Percentiles rank a stretch among this genome's conserved stretches.
Evolutionary conservation across 2,113 vertebrate species (phyloP).

Genomic region (Talpa occidentalis): DNA sequence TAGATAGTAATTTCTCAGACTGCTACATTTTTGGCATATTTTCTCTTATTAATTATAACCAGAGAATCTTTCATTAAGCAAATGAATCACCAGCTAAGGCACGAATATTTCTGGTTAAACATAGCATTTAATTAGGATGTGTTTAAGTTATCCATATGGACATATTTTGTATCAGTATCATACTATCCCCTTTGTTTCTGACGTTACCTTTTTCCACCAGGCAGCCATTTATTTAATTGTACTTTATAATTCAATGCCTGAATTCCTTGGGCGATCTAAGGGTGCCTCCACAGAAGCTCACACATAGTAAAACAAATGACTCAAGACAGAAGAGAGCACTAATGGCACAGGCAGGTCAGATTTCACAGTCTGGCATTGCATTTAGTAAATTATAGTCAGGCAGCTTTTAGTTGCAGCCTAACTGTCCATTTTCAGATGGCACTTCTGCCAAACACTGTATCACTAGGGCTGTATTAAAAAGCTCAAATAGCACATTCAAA

Average conservation of each 20-base stretch:
- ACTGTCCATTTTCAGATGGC: slow-evolving; percentile 44
- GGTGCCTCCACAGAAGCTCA: neutral
- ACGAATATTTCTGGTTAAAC: neutral
- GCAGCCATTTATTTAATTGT: neutral
- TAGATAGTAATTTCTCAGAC: neutral
- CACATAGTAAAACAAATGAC: slow-evolving; percentile 31
- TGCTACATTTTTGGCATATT: slow-evolving; percentile 3
- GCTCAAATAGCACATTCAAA: slow-evolving; percentile 43
- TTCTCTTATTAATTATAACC: neutral
- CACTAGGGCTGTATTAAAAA: neutral
- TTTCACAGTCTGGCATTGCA: neutral
- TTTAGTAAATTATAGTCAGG: slow-evolving; percentile 42
- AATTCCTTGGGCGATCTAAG: neutral
- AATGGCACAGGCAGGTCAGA: neutral
- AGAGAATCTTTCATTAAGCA: neutral
- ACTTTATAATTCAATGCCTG: slow-evolving; percentile 32
- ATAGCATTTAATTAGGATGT: neutral
- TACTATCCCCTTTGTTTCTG: neutral
- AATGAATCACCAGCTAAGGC: neutral
- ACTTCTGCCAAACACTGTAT: slow-evolving; percentile 58
- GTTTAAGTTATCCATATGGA: neutral
- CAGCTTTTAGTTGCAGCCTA: neutral
- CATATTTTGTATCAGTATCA: neutral
- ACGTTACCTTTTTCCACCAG: neutral
- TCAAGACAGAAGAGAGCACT: slow-evolving; percentile 1